These are phyloP conservation scores for Lasioglossum lativentre DNA, from an alignment of 2,888 invertebrate genomes.

Conservation along the genomic window DNA sequence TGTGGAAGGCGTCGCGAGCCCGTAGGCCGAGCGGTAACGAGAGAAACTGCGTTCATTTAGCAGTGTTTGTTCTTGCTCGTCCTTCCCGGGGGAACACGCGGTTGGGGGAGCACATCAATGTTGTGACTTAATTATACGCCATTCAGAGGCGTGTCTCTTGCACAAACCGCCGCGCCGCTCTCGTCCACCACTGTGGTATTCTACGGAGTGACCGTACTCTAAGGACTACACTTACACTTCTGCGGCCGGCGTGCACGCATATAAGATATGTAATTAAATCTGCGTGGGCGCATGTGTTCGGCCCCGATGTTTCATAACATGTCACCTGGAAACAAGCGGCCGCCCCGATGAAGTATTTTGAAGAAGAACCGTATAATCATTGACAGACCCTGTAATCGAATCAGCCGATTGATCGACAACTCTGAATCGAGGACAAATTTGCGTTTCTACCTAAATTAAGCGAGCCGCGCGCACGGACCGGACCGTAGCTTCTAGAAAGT, in stretches of 20 bases:
- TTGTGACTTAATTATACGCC: slow-evolving; percentile 84
- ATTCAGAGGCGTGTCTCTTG: slow-evolving; percentile 82
- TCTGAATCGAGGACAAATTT: slow-evolving; percentile 39
- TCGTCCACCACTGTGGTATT: slow-evolving; percentile 67
- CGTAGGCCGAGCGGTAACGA: slow-evolving; percentile 69
- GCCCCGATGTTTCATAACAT: slow-evolving; percentile 36
- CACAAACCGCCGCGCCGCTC: slow-evolving; percentile 73
- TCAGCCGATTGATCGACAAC: slow-evolving; percentile 20
- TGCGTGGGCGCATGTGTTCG: neutral
- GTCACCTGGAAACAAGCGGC: slow-evolving; percentile 26
- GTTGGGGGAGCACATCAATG: slow-evolving; percentile 77
- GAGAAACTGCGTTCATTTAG: slow-evolving; percentile 82
- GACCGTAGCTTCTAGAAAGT: slow-evolving; percentile 6
- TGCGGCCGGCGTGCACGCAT: neutral
- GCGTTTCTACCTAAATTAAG: slow-evolving; percentile 12
- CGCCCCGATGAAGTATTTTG: slow-evolving; percentile 6
- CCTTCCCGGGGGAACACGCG: slow-evolving; percentile 74
- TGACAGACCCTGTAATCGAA: slow-evolving; percentile 39
- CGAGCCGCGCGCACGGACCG: neutral
- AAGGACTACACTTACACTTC: slow-evolving; percentile 54
- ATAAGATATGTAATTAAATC: slow-evolving; percentile 57
- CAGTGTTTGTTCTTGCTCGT: slow-evolving; percentile 82
- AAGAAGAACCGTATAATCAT: slow-evolving; percentile 38
- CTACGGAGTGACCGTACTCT: slow-evolving; percentile 75
- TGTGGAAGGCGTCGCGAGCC: slow-evolving; percentile 64